Conservation (phyloP, 2,797 vertebrate species). For the Emys orbicularis region DNA sequence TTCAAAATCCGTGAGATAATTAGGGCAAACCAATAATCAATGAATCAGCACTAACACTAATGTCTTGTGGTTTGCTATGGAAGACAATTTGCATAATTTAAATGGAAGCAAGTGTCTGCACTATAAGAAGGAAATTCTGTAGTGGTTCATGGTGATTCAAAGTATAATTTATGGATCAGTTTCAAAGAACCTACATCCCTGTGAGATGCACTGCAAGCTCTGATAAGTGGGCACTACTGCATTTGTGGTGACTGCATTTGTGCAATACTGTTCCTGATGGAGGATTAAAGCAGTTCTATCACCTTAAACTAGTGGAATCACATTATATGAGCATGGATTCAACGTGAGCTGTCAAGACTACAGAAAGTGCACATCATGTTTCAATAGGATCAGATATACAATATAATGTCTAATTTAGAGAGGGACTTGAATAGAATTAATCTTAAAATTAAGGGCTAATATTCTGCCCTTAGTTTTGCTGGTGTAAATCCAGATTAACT, state of each 20-base stretch:
- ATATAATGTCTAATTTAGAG: too few species aligned
- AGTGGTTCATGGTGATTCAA: neutral
- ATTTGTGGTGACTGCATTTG: neutral
- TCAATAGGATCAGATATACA: neutral
- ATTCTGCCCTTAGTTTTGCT: accelerated
- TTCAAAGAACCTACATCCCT: neutral
- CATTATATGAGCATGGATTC: neutral
- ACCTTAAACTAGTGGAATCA: neutral
- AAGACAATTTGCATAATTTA: neutral
- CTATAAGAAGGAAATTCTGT: neutral
- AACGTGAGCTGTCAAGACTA: neutral
- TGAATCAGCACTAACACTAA: conserved; percentile 1
- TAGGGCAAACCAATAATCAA: conserved; percentile 65
- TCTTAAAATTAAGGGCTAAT: neutral
- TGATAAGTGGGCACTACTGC: neutral
- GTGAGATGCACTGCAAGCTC: neutral
- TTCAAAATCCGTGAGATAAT: conserved; percentile 50
- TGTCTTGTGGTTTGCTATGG: neutral
- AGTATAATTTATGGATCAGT: neutral
- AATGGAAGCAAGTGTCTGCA: neutral
- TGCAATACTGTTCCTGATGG: neutral
- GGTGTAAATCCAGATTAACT: neutral
- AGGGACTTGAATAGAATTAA: neutral
- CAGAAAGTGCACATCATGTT: neutral
- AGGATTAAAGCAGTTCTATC: neutral